Percentiles rank a stretch among this genome's conserved stretches.
Conservation (phyloP, 2,888 invertebrate genomes). For the Trachelus tabidus region DNA sequence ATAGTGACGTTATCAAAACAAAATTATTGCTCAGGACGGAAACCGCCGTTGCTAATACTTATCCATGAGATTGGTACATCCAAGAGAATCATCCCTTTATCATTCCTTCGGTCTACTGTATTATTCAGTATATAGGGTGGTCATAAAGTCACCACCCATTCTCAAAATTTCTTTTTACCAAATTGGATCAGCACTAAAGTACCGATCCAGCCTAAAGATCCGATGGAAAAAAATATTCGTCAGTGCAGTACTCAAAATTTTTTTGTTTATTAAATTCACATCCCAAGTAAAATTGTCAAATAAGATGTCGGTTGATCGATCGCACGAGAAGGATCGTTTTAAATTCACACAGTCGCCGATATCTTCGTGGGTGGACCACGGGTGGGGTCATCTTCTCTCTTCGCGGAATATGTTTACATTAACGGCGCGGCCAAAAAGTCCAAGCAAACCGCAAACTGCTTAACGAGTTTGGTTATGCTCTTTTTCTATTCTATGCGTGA, state of each 20-base stretch:
- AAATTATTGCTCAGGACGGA: neutral
- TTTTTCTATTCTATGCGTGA: constrained; percentile 39
- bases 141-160: neutral
- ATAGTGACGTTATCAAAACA: neutral
- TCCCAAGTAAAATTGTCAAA: neutral
- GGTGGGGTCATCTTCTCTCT: constrained; percentile 36
- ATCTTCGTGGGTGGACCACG: constrained; percentile 43
- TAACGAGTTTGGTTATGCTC: constrained; percentile 48
- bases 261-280: neutral
- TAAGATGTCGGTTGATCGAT: neutral
- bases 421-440: constrained; percentile 43
- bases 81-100: neutral
- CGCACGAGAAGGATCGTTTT: neutral
- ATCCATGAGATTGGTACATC: neutral
- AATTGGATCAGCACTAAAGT: neutral
- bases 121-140: neutral
- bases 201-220: too few species aligned
- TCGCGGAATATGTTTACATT: constrained; percentile 57
- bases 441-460: constrained; percentile 51
- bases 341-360: constrained; percentile 14
- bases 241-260: neutral
- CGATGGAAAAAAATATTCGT: neutral
- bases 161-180: neutral
- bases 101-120: neutral
- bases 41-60: neutral